phyloP scores from a whole-genome alignment of 92 coral and sea anemone genomes.

The Palythoa grandis region DNA sequence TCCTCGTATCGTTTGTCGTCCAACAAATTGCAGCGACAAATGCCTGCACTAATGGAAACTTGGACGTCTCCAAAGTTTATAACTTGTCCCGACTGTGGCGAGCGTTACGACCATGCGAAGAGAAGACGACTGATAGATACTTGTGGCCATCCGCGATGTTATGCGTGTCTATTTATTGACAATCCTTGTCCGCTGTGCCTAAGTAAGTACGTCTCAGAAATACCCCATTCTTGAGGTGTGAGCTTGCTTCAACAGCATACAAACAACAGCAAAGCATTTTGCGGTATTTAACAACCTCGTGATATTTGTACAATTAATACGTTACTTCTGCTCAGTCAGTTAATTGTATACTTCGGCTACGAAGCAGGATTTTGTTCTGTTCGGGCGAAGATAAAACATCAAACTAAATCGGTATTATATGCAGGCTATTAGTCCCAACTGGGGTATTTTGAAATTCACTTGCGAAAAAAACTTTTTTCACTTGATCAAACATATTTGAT shows the following conservation, averaged over 20 bases:
- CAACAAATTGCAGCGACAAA: conserved; percentile 36
- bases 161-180: conserved; percentile 86
- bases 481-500: background rate
- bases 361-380: background rate
- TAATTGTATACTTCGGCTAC: background rate
- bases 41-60: conserved; percentile 83
- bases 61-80: conserved; percentile 87
- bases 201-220: conserved; percentile 68
- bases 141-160: conserved; percentile 97
- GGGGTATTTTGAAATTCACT: too few relatives aligned
- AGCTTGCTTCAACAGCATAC: background rate
- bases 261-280: conserved; percentile 1
- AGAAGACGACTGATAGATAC: conserved; percentile 90
- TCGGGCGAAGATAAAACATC: background rate
- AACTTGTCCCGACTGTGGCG: conserved; percentile 96
- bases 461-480: too few relatives aligned
- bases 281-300: background rate
- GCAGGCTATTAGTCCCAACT: too few relatives aligned
- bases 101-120: conserved; percentile 80
- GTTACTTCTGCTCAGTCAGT: background rate
- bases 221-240: background rate
- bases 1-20: background rate
- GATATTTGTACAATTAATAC: background rate
- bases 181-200: conserved; percentile 88
- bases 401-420: background rate